Base-by-base conservation (phyloP, 92 coral and sea anemone genomes). In the Zoanthus gigantus region DNA sequence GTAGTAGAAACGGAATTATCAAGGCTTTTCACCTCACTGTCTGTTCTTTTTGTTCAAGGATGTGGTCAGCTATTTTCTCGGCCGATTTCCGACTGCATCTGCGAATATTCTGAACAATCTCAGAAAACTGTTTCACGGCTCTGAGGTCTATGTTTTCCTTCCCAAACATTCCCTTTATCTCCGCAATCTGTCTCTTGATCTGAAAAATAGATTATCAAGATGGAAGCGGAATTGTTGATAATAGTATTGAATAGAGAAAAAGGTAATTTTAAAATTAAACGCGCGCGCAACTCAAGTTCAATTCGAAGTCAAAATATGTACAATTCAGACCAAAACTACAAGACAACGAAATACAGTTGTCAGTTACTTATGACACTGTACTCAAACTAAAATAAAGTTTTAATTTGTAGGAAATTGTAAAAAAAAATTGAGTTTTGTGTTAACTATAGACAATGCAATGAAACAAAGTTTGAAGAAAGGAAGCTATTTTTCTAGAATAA, bases 81-180 rank as follows among this genome's bases (percentile, higher is more conserved):
- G 79, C 47, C 14, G 76, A 58, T 46, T 42, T 44, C 0, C 5
- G 32, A 57, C 69, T 74, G 72, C 89, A 67, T 28, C 69, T 76
- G 53, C 92, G 92, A 58, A 89, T 88, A 45, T 32, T 53, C 65
- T 87, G 76, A 37, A 89, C 92, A 28, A 89, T 85, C 72, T 87
- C 87, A 53, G 85, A 69, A 78, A 84, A 76, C 5, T 30, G 52
- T 46, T 12, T 42, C 0, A 89, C 85, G 13, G 77, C 34, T 73
- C 44, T 60, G 9, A 9, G 57, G 9, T 50, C 32, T 6, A 79
- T 44, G 2, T n/a, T 56, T 56, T 79, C 83, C 56, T 34, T 42
- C 74, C 37, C 32, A 29, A 79, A 60, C 5, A 18, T 16, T 5
- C 42, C 18, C 29, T 32, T 63, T 47, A 79, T 31, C 42, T 79